Conservation (phyloP, 2,888 invertebrate genomes). For the Limnephilus rhombicus region DNA sequence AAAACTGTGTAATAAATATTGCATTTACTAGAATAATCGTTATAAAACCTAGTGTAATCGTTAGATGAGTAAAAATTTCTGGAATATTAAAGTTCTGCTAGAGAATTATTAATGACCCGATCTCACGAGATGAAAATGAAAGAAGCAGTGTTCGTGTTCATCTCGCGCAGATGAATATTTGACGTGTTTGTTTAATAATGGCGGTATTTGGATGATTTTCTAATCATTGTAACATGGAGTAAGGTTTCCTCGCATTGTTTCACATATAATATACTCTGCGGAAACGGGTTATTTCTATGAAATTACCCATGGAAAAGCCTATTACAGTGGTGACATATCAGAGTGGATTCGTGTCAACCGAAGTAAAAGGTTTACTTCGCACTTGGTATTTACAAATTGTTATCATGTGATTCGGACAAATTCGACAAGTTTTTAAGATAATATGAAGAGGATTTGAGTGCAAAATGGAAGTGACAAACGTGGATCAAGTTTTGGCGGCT, state of each 20-base stretch:
- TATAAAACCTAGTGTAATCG: background rate
- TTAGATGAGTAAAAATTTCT: background rate
- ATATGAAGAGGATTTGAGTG: background rate
- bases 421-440: background rate
- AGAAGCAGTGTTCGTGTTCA: background rate
- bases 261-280: background rate
- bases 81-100: background rate
- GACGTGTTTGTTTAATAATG: background rate
- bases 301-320: background rate
- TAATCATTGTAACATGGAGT: background rate
- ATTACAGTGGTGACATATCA: background rate
- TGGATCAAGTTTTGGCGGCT: slow-evolving; percentile 51
- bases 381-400: background rate
- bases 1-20: background rate
- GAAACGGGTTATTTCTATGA: background rate
- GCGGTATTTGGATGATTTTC: background rate
- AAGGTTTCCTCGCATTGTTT: background rate
- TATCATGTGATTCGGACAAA: slow-evolving; percentile 1
- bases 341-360: background rate
- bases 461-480: slow-evolving; percentile 52
- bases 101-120: background rate
- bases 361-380: background rate
- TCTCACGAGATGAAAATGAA: slow-evolving; percentile 1
- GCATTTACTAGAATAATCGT: background rate
- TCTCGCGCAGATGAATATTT: background rate